Base-by-base conservation (phyloP, 2,797 vertebrate genomes). In the Graptemys geographica region DNA sequence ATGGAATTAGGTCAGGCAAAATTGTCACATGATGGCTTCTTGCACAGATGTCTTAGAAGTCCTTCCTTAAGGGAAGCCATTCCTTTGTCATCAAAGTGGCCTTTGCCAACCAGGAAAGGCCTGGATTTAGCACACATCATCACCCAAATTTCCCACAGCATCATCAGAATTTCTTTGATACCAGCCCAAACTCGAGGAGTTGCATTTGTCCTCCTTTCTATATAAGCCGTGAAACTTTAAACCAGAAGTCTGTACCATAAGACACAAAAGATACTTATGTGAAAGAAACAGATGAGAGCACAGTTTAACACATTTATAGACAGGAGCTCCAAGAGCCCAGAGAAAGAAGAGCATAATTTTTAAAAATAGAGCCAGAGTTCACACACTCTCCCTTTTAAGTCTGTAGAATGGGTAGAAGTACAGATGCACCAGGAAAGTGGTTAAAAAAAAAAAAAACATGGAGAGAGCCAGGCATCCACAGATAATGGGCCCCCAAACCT, bases 391-490 rank as follows among this genome's bases (percentile, higher is more conserved):
- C 84, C 37, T 49, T 90, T 82, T 86, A 62, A 80, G 41, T 6
- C 51, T 90, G 80, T 74, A 93, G 86, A 69, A 90, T 37, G 0
- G 82, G 89, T 88, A 96, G 90, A 84, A 49, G 85, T 11, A 78
- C 78, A 2, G 27, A 83, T 92, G 87, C 23, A 84, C 93, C 52
- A 49, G 57, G 74, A 84, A 93, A 94, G 84, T 51, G 74, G 72
- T 87, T 96, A 93, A 89, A 96, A 55, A 19, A 95, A 85, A 97
- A 95, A 94, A 94, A 78, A 44, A 8, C 51, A 53, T 92, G 81
- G 87, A 79, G 91, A 90, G 94, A 96, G 93, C 90, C 94, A 84
- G 93, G 92, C 96, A 94, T 94, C 56, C 96, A 96, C 90, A 92
- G 97, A 96, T 96, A 97, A 96, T 91, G 89, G 0, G 7, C 88